Percentiles rank a stretch among this genome's conserved stretches.
Evolutionary conservation across 2,797 vertebrate genomes (phyloP).

Genomic region (Sebastes oblongus): DNA sequence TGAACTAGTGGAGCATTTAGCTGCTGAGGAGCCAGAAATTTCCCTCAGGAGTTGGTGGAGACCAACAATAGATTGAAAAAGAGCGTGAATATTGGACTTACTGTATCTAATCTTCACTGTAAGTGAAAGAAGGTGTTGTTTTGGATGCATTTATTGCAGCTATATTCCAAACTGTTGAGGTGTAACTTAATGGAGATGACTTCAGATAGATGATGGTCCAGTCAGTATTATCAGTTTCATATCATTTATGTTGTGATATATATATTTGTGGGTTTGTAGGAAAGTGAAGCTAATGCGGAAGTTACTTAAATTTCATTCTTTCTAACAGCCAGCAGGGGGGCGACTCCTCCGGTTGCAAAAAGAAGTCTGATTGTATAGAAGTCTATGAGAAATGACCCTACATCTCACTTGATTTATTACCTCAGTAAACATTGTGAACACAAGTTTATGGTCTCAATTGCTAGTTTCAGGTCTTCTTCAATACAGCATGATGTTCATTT

Average conservation of each 20-base stretch:
- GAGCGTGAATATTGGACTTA: neutral
- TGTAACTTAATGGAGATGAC: neutral
- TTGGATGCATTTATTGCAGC: neutral
- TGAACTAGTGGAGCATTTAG: neutral
- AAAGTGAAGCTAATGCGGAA: no score
- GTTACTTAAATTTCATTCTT: accelerated
- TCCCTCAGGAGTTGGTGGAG: neutral
- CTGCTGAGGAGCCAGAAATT: neutral
- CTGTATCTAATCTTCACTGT: neutral
- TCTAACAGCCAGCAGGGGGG: no score
- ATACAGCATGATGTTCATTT: no score
- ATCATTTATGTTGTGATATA: no score
- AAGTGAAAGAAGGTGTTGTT: neutral
- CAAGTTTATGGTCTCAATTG: no score
- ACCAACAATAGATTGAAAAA: neutral
- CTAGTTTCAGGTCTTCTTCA: no score
- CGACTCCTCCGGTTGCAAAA: no score
- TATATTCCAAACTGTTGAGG: neutral
- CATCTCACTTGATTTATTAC: no score
- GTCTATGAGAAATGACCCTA: no score
- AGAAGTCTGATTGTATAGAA: no score
- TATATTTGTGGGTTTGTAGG: no score
- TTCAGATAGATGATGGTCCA: neutral
- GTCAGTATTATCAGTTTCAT: neutral
- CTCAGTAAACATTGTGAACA: no score